Conservation (phyloP, 2,888 invertebrate species). For the Habroteleia sp. region DNA sequence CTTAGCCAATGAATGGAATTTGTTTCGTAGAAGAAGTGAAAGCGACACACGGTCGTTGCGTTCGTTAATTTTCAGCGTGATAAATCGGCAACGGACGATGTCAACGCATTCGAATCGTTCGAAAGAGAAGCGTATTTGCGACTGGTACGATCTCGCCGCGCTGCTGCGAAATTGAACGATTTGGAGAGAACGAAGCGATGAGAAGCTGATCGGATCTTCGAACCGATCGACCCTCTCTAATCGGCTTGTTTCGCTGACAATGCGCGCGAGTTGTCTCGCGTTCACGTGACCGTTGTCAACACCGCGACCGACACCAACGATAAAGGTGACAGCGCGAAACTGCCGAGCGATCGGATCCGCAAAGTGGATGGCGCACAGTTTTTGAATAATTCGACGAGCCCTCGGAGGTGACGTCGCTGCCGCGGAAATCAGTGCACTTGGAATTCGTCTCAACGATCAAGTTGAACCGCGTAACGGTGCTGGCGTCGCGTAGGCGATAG, state of each 20-base stretch:
- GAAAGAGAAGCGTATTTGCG: no score
- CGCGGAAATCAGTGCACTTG: conserved; percentile 17
- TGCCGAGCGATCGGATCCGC: neutral
- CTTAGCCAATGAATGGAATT: no score
- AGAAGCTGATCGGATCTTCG: neutral
- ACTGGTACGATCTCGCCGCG: no score
- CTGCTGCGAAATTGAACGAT: no score
- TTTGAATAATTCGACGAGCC: conserved; percentile 13
- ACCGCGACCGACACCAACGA: conserved; percentile 21
- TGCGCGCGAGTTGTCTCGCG: no score
- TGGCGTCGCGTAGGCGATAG: conserved; percentile 23
- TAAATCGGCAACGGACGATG: no score
- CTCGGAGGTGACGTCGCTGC: conserved; percentile 2
- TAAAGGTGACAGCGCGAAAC: conserved; percentile 19
- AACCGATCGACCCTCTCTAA: conserved; percentile 2
- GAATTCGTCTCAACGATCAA: conserved; percentile 26
- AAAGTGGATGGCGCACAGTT: conserved; percentile 1
- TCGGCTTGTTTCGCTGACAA: neutral
- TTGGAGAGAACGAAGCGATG: no score
- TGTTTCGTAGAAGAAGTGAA: no score
- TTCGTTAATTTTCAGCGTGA: no score
- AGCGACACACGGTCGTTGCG: no score
- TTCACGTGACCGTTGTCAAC: conserved; percentile 31
- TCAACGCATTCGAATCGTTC: no score
- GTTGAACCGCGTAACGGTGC: conserved; percentile 18